These are phyloP conservation scores for Pollenia angustigena DNA, from an alignment of 2,888 invertebrate species.

Conservation along the genomic window DNA sequence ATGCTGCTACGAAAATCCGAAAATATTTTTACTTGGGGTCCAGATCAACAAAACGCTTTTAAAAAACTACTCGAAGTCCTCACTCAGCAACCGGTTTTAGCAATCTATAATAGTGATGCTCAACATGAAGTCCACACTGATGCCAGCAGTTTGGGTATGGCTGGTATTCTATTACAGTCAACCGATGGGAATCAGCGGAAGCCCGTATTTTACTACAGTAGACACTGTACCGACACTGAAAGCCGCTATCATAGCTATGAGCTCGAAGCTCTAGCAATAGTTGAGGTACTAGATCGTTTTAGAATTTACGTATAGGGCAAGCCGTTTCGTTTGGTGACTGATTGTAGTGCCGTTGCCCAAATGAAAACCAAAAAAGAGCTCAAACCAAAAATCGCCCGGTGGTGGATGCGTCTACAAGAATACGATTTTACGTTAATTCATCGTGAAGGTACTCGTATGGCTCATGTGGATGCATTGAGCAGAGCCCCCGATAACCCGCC, in stretches of 20 bases:
- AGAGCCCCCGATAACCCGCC: background rate
- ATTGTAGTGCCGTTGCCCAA: slow-evolving; percentile 62
- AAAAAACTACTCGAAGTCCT: background rate
- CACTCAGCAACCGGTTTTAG: slow-evolving; percentile 57
- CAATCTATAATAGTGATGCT: slow-evolving; percentile 54
- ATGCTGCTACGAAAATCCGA: slow-evolving; percentile 1
- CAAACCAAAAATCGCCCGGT: slow-evolving; percentile 55
- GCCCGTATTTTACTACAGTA: slow-evolving; percentile 68
- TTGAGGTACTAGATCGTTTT: slow-evolving; percentile 65
- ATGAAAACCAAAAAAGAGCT: slow-evolving; percentile 46
- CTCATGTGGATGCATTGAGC: background rate
- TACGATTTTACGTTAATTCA: background rate
- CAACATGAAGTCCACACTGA: slow-evolving; percentile 69
- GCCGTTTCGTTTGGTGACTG: slow-evolving; percentile 56
- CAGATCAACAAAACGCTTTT: background rate
- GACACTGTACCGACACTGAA: slow-evolving; percentile 63
- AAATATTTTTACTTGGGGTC: background rate
- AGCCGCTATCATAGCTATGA: slow-evolving; percentile 68
- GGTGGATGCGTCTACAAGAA: slow-evolving; percentile 55
- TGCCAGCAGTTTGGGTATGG: slow-evolving; percentile 48
- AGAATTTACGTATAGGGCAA: slow-evolving; percentile 52
- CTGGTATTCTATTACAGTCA: slow-evolving; percentile 45
- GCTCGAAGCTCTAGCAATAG: slow-evolving; percentile 67
- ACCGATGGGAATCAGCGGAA: slow-evolving; percentile 11
- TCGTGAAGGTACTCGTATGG: slow-evolving; percentile 11